Evolutionary conservation across 2,888 invertebrate species (phyloP).

Genomic region (Eucera pruinosa): DNA sequence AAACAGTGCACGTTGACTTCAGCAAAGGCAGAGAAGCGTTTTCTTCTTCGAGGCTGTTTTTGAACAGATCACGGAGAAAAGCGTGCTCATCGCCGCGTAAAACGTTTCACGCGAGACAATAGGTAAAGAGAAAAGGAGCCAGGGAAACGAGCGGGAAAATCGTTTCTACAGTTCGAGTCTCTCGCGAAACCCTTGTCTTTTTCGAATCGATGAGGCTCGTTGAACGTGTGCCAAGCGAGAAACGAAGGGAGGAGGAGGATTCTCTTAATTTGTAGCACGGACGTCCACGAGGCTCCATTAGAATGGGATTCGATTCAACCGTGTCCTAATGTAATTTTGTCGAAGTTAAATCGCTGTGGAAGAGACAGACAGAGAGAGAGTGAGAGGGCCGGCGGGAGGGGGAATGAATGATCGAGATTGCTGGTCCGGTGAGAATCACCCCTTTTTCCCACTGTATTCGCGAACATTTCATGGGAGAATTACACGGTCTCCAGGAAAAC

Average conservation of each 20-base stretch:
- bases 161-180: constrained; percentile 12
- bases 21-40: constrained; percentile 29
- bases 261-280: constrained; percentile 55
- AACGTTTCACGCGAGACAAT: constrained; percentile 49
- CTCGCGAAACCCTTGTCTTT: constrained; percentile 34
- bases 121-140: constrained; percentile 1
- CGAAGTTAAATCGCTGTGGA: constrained; percentile 58
- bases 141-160: constrained; percentile 30
- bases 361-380: background rate
- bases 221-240: constrained; percentile 19
- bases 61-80: constrained; percentile 53
- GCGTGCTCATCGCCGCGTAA: constrained; percentile 42
- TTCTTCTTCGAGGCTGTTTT: constrained; percentile 62
- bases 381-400: background rate
- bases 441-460: background rate
- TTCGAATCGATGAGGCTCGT: constrained; percentile 47
- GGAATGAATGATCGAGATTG: constrained; percentile 38
- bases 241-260: background rate
- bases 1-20: background rate
- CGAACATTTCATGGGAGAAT: constrained; percentile 15
- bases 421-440: background rate
- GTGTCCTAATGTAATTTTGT: constrained; percentile 55
- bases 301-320: constrained; percentile 48
- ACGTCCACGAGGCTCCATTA: constrained; percentile 35
- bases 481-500: constrained; percentile 5